Conservation (phyloP, 2,797 vertebrate species). For the Protonibea diacanthus region DNA sequence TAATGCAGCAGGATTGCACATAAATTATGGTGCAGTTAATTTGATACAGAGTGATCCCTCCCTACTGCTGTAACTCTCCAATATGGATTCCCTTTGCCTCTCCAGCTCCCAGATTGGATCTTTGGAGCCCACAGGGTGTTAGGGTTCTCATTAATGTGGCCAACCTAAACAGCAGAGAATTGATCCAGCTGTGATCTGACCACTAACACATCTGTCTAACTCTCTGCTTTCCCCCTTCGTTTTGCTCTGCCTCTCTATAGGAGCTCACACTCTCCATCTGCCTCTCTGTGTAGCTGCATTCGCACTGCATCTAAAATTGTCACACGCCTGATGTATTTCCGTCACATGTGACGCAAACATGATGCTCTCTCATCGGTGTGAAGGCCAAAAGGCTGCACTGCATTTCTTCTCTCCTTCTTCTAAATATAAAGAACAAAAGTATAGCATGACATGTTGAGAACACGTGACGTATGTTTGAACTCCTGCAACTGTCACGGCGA, state of each 20-base stretch:
- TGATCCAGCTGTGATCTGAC: constrained; percentile 43
- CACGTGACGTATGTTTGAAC: background rate
- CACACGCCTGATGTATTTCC: background rate
- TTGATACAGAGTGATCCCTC: constrained; percentile 44
- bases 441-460: background rate
- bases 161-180: constrained; percentile 26
- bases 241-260: background rate
- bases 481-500: background rate
- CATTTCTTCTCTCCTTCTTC: too few species aligned
- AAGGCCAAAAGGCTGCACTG: background rate
- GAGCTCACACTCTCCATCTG: background rate
- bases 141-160: constrained; percentile 46
- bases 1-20: constrained; percentile 39
- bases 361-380: background rate
- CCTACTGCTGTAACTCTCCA: constrained; percentile 26
- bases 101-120: constrained; percentile 32
- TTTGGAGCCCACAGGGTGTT: constrained; percentile 31
- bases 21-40: constrained; percentile 55
- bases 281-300: background rate
- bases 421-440: background rate
- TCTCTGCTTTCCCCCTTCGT: background rate
- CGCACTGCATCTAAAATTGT: constrained; percentile 22
- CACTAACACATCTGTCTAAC: constrained; percentile 10
- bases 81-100: constrained; percentile 19
- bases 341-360: background rate